These are phyloP conservation scores for Clarias platycephalus DNA, from an alignment of 2,797 vertebrate genomes.

Conservation along the genomic window DNA sequence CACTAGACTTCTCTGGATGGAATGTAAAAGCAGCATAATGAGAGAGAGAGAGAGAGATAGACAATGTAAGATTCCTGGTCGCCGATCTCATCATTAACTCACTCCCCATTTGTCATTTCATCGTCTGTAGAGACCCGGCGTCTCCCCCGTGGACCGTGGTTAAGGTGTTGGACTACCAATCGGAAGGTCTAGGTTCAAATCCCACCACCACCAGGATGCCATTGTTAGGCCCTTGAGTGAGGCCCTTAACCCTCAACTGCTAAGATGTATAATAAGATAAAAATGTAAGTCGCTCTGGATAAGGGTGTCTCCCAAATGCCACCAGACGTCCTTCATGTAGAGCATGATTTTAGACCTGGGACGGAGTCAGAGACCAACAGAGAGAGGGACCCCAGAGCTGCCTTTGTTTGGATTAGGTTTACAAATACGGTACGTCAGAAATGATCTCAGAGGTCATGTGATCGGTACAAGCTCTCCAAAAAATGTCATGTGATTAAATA, in stretches of 20 bases:
- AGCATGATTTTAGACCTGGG: constrained; percentile 24
- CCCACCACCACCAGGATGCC: too few relatives aligned
- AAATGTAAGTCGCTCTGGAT: too few relatives aligned
- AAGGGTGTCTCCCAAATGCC: too few relatives aligned
- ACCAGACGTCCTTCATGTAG: constrained; percentile 63
- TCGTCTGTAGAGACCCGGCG: too few relatives aligned
- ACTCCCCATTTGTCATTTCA: too few relatives aligned
- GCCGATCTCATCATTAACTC: too few relatives aligned
- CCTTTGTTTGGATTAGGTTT: background rate
- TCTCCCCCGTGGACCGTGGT: constrained; percentile 21
- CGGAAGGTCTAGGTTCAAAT: too few relatives aligned
- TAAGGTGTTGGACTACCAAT: too few relatives aligned
- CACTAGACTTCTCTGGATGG: background rate
- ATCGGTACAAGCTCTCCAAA: background rate
- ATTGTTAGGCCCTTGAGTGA: too few relatives aligned
- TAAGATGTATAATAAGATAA: too few relatives aligned
- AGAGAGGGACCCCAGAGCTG: background rate
- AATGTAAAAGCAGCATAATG: background rate
- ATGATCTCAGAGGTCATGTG: background rate
- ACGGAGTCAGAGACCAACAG: background rate
- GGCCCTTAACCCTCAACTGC: too few relatives aligned
- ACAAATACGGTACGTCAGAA: background rate
- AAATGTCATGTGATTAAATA: background rate
- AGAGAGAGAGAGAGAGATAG: background rate
- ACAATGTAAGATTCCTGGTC: background rate